Conservation (phyloP, 2,113 vertebrate species). For the Burhinus oedicnemus region DNA sequence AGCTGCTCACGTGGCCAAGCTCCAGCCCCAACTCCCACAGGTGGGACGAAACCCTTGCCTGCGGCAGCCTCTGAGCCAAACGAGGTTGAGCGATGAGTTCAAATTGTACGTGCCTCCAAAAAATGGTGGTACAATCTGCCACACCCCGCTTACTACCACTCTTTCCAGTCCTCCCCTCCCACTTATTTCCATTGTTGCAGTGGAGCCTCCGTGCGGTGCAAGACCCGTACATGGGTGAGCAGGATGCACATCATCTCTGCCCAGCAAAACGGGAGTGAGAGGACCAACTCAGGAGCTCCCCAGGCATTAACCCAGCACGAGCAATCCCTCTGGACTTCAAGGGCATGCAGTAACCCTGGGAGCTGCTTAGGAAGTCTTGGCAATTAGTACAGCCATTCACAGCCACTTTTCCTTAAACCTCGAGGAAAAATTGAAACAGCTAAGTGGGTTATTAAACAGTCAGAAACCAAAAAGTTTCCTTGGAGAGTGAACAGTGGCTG, state of each 20-base stretch:
- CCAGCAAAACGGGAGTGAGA: neutral
- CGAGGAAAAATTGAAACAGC: neutral
- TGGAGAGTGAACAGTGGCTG: neutral
- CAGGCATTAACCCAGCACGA: neutral
- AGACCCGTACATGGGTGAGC: neutral
- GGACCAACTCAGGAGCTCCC: neutral
- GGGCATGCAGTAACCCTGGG: neutral
- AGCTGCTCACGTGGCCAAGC: rapidly evolving
- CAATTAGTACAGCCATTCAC: neutral
- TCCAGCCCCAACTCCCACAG: neutral
- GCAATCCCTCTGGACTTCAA: neutral
- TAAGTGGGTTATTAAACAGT: neutral
- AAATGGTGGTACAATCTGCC: neutral
- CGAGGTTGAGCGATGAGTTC: rapidly evolving
- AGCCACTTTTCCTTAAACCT: neutral
- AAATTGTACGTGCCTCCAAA: neutral
- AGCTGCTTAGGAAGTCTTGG: neutral
- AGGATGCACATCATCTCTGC: neutral
- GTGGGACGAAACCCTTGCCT: neutral
- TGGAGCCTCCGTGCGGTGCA: neutral
- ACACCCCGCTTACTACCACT: neutral
- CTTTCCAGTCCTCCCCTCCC: neutral
- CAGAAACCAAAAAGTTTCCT: neutral
- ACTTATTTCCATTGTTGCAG: neutral
- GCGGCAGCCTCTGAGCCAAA: neutral